Base-by-base conservation (phyloP, 1,140 invertebrate species). In the Dinothrombium tinctorium region DNA sequence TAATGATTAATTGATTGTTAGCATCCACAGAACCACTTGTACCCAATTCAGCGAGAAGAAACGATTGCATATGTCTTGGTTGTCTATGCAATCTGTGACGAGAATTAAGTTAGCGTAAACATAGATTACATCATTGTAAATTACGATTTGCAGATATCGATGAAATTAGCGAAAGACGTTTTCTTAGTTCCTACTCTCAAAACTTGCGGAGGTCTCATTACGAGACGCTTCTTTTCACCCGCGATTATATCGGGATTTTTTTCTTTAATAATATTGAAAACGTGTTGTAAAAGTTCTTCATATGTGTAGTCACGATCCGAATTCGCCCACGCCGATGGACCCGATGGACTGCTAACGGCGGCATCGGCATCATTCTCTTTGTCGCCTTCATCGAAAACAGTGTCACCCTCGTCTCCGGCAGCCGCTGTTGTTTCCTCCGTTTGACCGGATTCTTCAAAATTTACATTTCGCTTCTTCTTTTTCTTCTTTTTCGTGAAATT, bases 201-300 rank as follows among this genome's bases (percentile, higher is more conserved):
- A 41, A 98, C 84, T 64, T 96, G 89, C 19, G 94, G 94, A 15
- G 92, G 94, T 61, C 87, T 73, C 90, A 99, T 98, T 4, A 96
- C 80, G 56, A 98, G 95, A 54, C 90, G 90, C 51, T 90, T 87
- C 63, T 96, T 98, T 52, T 95, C 90, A 14, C 90, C 94, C 40
- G 86, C 80, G 19, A 90, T 83, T 81, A 98, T 92, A 51, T 95
- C 89, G 2, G 94, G 94, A 64, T 99, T 99, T 59, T 96, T 98
- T 57, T 96, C 89, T 33, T 81, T 66, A 74, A 99, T 98, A 42
- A 96, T 96, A 55, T 90, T 84, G 61, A 96, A 99, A 19, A 96
- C 89, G 53, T 92, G 70, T 47, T 77, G 76, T 25, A 99, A 65
- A n/a, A 98, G 65, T 55, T 95, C 87, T 59, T 96, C 87, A 54